Evolutionary conservation across 2,888 invertebrate species (phyloP).

Genomic region (Ernsta delagoae): DNA sequence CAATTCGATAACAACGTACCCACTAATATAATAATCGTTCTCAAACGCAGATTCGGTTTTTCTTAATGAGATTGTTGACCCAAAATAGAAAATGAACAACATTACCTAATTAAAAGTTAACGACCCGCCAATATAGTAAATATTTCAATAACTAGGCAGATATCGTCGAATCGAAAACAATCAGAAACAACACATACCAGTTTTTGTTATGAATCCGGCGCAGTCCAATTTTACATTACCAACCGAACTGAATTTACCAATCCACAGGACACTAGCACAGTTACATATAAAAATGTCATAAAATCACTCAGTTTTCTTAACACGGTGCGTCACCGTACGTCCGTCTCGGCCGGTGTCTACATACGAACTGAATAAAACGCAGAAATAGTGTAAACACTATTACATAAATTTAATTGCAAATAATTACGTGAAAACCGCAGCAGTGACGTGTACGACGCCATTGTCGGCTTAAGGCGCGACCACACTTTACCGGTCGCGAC

Average conservation of each 20-base stretch:
- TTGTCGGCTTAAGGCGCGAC: slow-evolving; percentile 41
- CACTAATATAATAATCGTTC: neutral
- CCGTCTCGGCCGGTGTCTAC: slow-evolving; percentile 46
- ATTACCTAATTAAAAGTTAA: slow-evolving; percentile 32
- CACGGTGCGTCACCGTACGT: slow-evolving; percentile 38
- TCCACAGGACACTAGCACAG: slow-evolving; percentile 10
- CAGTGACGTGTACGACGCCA: slow-evolving; percentile 56
- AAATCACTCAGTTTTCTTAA: slow-evolving; percentile 32
- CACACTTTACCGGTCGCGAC: slow-evolving; percentile 26
- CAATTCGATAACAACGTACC: neutral
- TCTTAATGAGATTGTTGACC: slow-evolving; percentile 15
- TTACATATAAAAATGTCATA: slow-evolving; percentile 3
- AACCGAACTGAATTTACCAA: neutral
- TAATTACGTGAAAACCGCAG: slow-evolving; percentile 72
- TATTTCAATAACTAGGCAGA: slow-evolving; percentile 8
- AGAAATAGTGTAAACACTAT: slow-evolving; percentile 65
- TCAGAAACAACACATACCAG: slow-evolving; percentile 20
- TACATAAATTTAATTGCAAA: slow-evolving; percentile 73
- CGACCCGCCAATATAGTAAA: slow-evolving; percentile 24
- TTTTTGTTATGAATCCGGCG: slow-evolving; percentile 18
- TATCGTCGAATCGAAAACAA: neutral
- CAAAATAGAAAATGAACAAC: slow-evolving; percentile 4
- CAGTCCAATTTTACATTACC: slow-evolving; percentile 13
- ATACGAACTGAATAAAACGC: slow-evolving; percentile 61
- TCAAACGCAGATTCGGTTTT: neutral